phyloP scores from a whole-genome alignment of 2,113 vertebrate species.

The Thamnaconus septentrionalis region DNA sequence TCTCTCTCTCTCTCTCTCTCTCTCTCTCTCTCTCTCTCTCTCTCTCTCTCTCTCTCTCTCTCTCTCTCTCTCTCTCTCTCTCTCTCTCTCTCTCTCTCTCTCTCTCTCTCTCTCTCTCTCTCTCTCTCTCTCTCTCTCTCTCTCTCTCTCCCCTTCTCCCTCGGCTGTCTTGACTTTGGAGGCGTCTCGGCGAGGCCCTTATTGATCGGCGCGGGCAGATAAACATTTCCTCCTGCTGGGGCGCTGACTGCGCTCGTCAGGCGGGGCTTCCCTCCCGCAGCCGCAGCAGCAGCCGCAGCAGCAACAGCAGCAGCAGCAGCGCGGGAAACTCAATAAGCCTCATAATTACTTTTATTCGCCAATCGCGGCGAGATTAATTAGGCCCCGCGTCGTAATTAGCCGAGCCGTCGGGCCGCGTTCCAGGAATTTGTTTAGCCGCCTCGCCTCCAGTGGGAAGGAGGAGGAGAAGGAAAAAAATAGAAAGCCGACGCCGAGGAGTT shows the following conservation, averaged over 20 bases:
- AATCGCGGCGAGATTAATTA: constrained; percentile 65
- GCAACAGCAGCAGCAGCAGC: constrained; percentile 31
- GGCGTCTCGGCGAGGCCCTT: constrained; percentile 55
- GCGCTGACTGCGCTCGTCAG: constrained; percentile 60
- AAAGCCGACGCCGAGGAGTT: too few relatives aligned
- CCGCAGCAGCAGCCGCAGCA: too few relatives aligned
- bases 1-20: too few relatives aligned
- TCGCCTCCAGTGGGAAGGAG: constrained; percentile 8
- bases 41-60: too few relatives aligned
- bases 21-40: too few relatives aligned
- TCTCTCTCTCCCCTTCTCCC: constrained; percentile 40
- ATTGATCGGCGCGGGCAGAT: constrained; percentile 63
- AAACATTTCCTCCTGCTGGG: constrained; percentile 69
- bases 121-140: constrained; percentile 8
- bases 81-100: too few relatives aligned
- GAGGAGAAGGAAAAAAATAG: too few relatives aligned
- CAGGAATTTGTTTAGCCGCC: constrained; percentile 54
- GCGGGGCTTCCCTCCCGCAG: constrained; percentile 32
- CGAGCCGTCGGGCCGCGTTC: constrained; percentile 57
- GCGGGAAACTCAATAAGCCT: constrained; percentile 64
- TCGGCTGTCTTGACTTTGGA: constrained; percentile 66
- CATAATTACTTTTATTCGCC: constrained; percentile 72
- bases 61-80: too few relatives aligned
- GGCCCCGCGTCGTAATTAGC: constrained; percentile 63
- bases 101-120: constrained; percentile 16